Evolutionary conservation across 2,888 invertebrate genomes (phyloP).

Genomic region (Chrysina gloriosa): DNA sequence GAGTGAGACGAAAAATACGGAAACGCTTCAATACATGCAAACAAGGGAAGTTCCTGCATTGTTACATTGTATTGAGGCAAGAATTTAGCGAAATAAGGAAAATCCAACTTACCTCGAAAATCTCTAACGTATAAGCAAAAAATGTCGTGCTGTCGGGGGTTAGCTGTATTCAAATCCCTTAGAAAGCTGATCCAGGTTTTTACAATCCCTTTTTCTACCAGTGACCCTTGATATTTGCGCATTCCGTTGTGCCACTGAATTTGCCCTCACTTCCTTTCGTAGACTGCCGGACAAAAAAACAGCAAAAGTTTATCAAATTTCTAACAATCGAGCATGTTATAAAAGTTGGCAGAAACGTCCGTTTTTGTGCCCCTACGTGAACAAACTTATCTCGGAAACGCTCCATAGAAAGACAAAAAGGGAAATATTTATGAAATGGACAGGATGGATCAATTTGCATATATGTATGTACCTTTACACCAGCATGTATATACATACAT

Average conservation of each 20-base stretch:
- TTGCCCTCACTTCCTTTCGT: conserved; percentile 25
- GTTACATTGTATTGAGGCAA: conserved; percentile 29
- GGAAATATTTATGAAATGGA: conserved; percentile 27
- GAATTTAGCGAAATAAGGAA: conserved; percentile 38
- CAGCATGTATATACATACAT: not conserved
- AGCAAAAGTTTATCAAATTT: conserved; percentile 37
- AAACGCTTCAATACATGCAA: conserved; percentile 17
- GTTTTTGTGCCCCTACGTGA: conserved; percentile 27
- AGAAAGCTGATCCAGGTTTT: conserved; percentile 49
- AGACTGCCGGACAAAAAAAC: conserved; percentile 14
- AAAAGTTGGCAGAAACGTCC: conserved; percentile 31
- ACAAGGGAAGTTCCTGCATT: conserved; percentile 6
- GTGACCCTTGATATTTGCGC: conserved; percentile 49
- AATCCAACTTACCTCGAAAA: conserved; percentile 37
- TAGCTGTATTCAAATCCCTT: conserved; percentile 50
- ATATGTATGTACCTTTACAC: not conserved
- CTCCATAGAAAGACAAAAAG: conserved; percentile 8
- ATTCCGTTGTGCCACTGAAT: conserved; percentile 46
- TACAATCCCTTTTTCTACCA: conserved; percentile 47
- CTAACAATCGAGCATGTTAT: conserved; percentile 36
- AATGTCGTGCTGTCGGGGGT: conserved; percentile 47
- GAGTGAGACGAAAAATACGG: conserved; percentile 24
- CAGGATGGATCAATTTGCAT: conserved; percentile 17
- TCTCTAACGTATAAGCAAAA: conserved; percentile 45
- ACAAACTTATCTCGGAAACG: conserved; percentile 19